phyloP scores from a whole-genome alignment of 2,888 invertebrate genomes.

The Conops quadrifasciatus region DNA sequence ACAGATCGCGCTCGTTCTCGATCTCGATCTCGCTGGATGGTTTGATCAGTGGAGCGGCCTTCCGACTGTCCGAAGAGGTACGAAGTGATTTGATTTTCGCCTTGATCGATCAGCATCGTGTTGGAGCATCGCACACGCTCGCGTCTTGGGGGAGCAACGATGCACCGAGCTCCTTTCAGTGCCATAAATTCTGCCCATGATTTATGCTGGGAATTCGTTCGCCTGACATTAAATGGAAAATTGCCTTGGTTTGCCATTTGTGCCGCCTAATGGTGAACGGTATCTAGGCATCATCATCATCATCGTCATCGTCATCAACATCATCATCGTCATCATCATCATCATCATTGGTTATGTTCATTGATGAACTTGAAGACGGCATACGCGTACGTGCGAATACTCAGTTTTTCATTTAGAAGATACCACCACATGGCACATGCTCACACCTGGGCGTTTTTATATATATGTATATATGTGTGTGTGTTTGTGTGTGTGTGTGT shows the following conservation, averaged over 20 bases:
- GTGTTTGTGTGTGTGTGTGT: constrained; percentile 13
- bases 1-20: neutral
- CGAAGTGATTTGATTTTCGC: constrained; percentile 26
- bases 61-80: constrained; percentile 7
- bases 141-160: constrained; percentile 15
- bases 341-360: too few relatives aligned
- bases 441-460: neutral
- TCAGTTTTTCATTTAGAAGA: neutral
- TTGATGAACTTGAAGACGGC: too few relatives aligned
- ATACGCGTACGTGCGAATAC: neutral
- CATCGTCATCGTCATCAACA: too few relatives aligned
- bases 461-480: neutral
- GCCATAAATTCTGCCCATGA: constrained; percentile 47
- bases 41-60: constrained; percentile 15
- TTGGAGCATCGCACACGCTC: constrained; percentile 2
- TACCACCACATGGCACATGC: neutral
- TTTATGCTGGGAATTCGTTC: constrained; percentile 49
- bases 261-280: constrained; percentile 1
- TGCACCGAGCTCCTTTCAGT: constrained; percentile 16
- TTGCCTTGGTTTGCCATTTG: constrained; percentile 46
- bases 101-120: constrained; percentile 22
- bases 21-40: constrained; percentile 9
- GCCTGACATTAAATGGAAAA: constrained; percentile 48
- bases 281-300: too few relatives aligned
- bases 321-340: neutral